Conservation (phyloP, 1,140 invertebrate genomes). For the Goniozus legneri region DNA sequence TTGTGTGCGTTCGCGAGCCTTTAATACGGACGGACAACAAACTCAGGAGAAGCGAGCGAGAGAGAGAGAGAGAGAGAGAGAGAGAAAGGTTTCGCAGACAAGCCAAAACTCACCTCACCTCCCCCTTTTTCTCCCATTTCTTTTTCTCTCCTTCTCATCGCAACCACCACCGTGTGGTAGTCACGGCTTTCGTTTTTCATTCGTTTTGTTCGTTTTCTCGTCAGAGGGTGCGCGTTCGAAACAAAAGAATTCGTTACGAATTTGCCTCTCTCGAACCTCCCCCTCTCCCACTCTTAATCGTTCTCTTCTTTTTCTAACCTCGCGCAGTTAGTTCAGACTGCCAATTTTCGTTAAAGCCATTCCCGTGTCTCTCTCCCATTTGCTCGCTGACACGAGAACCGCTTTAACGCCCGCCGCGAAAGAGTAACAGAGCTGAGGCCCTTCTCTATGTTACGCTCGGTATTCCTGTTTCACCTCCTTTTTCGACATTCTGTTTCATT, state of each 20-base stretch:
- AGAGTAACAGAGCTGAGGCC: background rate
- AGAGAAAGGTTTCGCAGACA: conserved; percentile 26
- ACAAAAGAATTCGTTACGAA: conserved; percentile 52
- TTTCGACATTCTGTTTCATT: too few species aligned
- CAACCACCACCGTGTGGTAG: conserved; percentile 24
- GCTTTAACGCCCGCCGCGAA: too few species aligned
- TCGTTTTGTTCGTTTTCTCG: conserved; percentile 41
- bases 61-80: background rate
- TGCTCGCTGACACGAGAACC: too few species aligned
- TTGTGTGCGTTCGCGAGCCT: background rate
- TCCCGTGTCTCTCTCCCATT: background rate
- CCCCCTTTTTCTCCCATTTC: conserved; percentile 15
- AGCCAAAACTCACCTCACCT: conserved; percentile 12
- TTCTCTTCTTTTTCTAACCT: conserved; percentile 1
- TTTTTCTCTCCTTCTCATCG: conserved; percentile 12
- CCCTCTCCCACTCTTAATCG: too few species aligned
- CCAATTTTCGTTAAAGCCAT: background rate
- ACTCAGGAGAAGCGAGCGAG: background rate
- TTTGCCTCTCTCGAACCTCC: conserved; percentile 30
- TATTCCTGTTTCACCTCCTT: too few species aligned
- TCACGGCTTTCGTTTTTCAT: conserved; percentile 39
- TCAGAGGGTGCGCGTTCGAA: conserved; percentile 45
- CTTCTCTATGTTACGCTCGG: too few species aligned
- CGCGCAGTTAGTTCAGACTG: background rate
- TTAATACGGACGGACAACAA: too few species aligned